Evolutionary conservation across 2,888 invertebrate species (phyloP), one percentile per base, ranked within the genome.

Genomic region (Xiphydria camelus): DNA sequence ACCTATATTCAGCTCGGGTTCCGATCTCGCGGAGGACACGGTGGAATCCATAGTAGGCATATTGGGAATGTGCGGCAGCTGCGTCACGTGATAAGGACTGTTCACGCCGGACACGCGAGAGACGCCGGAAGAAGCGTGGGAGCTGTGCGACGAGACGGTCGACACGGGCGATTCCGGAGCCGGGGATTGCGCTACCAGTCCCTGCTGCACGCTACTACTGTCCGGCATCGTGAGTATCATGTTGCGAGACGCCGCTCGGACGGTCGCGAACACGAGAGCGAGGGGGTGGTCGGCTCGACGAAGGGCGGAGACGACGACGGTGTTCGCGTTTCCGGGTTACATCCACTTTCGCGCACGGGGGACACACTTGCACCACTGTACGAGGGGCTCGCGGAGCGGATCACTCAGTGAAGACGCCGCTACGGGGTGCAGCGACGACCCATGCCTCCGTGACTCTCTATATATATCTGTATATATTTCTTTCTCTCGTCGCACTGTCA

Each of bases 1-100:
- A 87, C 87, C 87, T 83, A 88, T 84, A 75, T 87, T 85, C 47
- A 88, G 79, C 61, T 85, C 86, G 22, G 87, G 87, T 70, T 87
- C 87, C 48, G 85, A 74, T 55, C 68, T 72, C 21, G 70, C 75
- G 17, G 71, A 76, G 1, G 73, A 76, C 4, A 76, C 73, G 5
- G 76, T 75, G 2, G 74, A 70, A 48, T 77, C 72, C 70, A 76
- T 76, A 20, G 76, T 76, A 7, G 75, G 75, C 72, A 73, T 70
- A 26, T 58, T 65, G 0, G 72, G 61, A 14, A 29, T 29, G 4
- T 29, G 29, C 29, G 29, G 15, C 29, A 29, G 12, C 3, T 29
- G 29, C 12, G 61, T 57, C 42, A 68, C 61, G 60, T 68, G 56
- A 62, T 68, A 69, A 33, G 66, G 62, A 41, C 61, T 59, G 25